phyloP scores from a whole-genome alignment of 2,113 vertebrate genomes.

The Onychostruthus taczanowskii region DNA sequence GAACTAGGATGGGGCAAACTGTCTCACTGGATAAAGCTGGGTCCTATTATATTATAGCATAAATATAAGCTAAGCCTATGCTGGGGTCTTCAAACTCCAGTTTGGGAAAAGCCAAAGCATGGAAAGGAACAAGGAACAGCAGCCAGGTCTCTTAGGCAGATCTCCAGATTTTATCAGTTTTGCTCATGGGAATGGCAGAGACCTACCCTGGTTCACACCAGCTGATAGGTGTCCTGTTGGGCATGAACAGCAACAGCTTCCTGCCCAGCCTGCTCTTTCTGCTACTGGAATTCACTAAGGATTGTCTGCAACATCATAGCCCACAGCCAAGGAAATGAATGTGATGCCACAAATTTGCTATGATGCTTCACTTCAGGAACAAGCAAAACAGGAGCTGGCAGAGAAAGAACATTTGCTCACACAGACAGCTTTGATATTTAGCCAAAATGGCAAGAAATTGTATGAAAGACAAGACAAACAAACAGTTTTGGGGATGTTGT shows the following conservation, averaged over 20 bases:
- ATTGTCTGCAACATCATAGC: constrained; percentile 31
- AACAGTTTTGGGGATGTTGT: constrained; percentile 36
- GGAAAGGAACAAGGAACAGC: not conserved
- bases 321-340: constrained; percentile 42
- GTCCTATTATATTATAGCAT: not conserved
- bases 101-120: not conserved
- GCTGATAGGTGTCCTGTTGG: not conserved
- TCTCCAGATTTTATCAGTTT: not conserved
- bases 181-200: not conserved
- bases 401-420: constrained; percentile 65
- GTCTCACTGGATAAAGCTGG: not conserved
- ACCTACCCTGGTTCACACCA: not conserved
- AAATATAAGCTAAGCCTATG: not conserved
- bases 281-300: not conserved
- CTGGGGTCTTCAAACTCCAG: not conserved
- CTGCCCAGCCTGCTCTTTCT: constrained; percentile 9
- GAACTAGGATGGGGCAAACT: not conserved
- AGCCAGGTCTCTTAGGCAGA: not conserved
- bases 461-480: constrained; percentile 68
- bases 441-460: constrained; percentile 61
- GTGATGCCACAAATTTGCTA: constrained; percentile 57
- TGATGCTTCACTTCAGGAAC: constrained; percentile 62
- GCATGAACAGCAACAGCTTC: not conserved
- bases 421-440: constrained; percentile 60
- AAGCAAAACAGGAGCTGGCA: constrained; percentile 58